A percentile compares a stretch with the other conserved stretches of the same genome.
Evolutionary conservation across 2,888 invertebrate genomes (phyloP).

Genomic region (Trissolcus brochymenae): DNA sequence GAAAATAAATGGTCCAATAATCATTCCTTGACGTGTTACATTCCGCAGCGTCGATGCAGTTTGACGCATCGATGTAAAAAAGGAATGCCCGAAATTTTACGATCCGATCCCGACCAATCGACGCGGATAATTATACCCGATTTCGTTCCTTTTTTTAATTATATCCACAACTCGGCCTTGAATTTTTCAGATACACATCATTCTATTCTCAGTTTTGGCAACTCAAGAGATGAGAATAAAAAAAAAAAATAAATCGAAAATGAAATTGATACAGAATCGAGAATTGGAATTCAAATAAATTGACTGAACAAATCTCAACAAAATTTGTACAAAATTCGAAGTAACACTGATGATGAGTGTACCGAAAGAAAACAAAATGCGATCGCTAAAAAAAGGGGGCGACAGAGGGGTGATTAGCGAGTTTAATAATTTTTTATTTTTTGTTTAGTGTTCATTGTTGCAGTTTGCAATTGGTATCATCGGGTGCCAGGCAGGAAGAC

Average conservation of each 20-base stretch:
- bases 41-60: slow-evolving; percentile 40
- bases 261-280: no score
- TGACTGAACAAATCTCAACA: no score
- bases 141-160: slow-evolving; percentile 1
- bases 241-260: no score
- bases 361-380: not conserved
- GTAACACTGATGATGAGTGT: not conserved
- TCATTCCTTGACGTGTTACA: slow-evolving; percentile 51
- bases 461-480: slow-evolving; percentile 73
- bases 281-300: no score
- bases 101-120: slow-evolving; percentile 1
- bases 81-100: slow-evolving; percentile 12
- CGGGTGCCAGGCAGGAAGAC: slow-evolving; percentile 76
- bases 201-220: not conserved
- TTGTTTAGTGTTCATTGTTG: slow-evolving; percentile 66
- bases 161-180: not conserved
- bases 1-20: slow-evolving; percentile 42
- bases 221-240: no score
- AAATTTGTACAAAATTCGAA: not conserved
- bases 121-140: not conserved
- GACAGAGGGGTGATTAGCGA: slow-evolving; percentile 68
- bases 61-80: slow-evolving; percentile 30
- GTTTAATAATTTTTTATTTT: slow-evolving; percentile 66
- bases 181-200: not conserved
- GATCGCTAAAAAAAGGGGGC: slow-evolving; percentile 51